These are phyloP conservation scores for Helicolenus hilgendorfi DNA, from an alignment of 2,797 vertebrate species.

Conservation along the genomic window DNA sequence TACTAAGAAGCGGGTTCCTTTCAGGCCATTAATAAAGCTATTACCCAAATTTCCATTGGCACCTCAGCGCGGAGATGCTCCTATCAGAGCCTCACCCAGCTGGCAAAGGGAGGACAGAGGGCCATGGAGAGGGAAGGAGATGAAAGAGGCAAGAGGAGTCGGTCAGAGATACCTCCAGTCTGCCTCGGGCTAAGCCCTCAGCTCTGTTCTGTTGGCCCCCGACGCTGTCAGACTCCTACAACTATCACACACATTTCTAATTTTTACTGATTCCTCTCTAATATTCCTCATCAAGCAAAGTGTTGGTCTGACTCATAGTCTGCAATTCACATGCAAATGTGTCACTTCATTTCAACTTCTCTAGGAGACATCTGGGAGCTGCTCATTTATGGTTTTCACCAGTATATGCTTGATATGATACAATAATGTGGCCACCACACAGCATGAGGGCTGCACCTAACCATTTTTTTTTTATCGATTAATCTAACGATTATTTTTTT, in stretches of 20 bases:
- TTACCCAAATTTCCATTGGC: constrained; percentile 54
- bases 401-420: not conserved
- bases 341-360: not conserved
- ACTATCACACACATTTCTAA: constrained; percentile 47
- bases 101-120: constrained; percentile 50
- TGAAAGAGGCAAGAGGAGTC: constrained; percentile 68
- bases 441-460: accelerated
- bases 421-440: not conserved
- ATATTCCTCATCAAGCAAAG: constrained; percentile 7
- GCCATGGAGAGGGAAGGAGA: constrained; percentile 39
- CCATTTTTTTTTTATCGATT: no score
- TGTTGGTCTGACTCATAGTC: not conserved
- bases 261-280: constrained; percentile 29
- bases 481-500: no score
- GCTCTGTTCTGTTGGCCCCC: constrained; percentile 52
- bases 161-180: constrained; percentile 65
- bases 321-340: not conserved
- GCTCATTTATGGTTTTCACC: not conserved
- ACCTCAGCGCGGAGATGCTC: constrained; percentile 42
- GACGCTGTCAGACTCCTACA: constrained; percentile 23
- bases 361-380: not conserved
- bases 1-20: constrained; percentile 36
- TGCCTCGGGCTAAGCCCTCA: constrained; percentile 68
- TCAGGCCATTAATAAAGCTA: constrained; percentile 67
- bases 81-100: constrained; percentile 52